These are phyloP conservation scores for Nasua narica DNA, from an alignment of 2,797 vertebrate species.

Conservation along the genomic window DNA sequence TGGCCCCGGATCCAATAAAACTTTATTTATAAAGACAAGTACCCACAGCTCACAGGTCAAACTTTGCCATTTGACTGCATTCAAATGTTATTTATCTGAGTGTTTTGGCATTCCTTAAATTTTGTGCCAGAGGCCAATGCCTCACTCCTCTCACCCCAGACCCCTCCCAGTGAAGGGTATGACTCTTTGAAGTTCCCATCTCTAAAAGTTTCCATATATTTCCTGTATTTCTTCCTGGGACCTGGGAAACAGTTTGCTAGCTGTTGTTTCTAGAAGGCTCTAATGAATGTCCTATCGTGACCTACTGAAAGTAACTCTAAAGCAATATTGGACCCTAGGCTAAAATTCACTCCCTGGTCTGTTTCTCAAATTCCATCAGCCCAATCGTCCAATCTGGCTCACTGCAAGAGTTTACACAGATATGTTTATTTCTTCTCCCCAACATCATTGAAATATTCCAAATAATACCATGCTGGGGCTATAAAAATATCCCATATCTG, in stretches of 20 bases:
- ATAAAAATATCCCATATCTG: neutral
- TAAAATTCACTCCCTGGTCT: neutral
- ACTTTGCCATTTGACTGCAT: neutral
- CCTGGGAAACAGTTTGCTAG: neutral
- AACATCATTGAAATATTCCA: neutral
- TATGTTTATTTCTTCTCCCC: neutral
- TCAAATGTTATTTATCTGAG: neutral
- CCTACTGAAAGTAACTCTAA: neutral
- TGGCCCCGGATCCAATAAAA: neutral
- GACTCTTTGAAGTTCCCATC: neutral
- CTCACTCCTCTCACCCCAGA: neutral
- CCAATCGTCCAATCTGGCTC: neutral
- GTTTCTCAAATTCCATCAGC: neutral
- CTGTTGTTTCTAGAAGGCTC: neutral
- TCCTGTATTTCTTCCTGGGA: neutral
- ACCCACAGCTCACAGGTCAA: neutral
- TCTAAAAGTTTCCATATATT: neutral
- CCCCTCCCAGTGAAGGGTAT: neutral
- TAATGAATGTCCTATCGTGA: neutral
- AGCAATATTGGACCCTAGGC: neutral
- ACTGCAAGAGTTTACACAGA: neutral
- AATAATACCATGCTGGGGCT: neutral
- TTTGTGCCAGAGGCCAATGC: neutral
- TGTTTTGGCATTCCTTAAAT: neutral
- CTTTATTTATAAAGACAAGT: neutral